Base-by-base conservation (phyloP, 2,888 invertebrate genomes). In the Selenia dentaria region DNA sequence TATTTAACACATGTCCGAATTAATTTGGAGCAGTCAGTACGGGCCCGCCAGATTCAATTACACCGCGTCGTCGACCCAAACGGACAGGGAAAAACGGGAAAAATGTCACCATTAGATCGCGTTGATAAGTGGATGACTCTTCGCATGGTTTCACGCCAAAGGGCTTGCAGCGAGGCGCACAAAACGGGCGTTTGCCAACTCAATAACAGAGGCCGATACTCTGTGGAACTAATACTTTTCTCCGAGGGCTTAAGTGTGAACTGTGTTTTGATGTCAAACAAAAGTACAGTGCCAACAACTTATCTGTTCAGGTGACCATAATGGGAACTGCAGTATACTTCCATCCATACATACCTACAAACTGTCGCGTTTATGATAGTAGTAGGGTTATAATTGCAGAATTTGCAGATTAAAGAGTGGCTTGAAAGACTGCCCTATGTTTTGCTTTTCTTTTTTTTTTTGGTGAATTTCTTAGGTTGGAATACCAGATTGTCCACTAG, bases 71-170 rank as follows among this genome's bases (percentile, higher is more conserved):
- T 62, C 76, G 80, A 79, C 70, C 80, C 79, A 83, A 76, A 76
- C 76, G 79, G 80, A 79, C 69, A 79, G 84, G 85, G 84, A 86
- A 90, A 89, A 90, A 86, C 81, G 82, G 73, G 82, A 90, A 90
- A 90, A 90, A 88, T 83, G 79, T 77, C 80, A 71, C 73, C 76
- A 80, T 79, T 80, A 83, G 86, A 88, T 88, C 83, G 79, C 76
- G 81, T 72, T 77, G 80, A 81, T 84, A 87, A 88, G 85, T 85
- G 89, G 84, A 88, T 89, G 85, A 89, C 82, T 82, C 83, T 76
- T 75, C 89, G 88, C 88, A 88, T 87, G 88, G 83, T 69, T 86
- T 79, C 72, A 65, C 66, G 78, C 85, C 89, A 90, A 90, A 90
- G 89, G 82, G 87, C 79, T 76, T 57, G 64, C 78, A 76, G 64